Evolutionary conservation across 2,888 invertebrate genomes (phyloP).

Genomic region (Timandra comae): DNA sequence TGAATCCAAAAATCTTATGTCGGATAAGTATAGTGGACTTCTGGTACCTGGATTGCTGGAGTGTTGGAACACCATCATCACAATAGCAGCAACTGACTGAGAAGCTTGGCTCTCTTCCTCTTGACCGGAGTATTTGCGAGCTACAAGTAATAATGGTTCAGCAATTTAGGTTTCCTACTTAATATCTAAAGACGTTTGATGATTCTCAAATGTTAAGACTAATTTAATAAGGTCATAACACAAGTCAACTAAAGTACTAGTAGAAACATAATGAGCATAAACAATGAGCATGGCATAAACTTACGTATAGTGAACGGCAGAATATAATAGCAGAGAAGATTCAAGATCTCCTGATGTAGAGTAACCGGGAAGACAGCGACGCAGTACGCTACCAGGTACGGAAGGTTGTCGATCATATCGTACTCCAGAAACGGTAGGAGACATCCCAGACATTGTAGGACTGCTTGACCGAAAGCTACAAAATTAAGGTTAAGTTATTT

Average conservation of each 20-base stretch:
- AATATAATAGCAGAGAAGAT: constrained; percentile 95
- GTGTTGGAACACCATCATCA: constrained; percentile 98
- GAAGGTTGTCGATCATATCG: constrained; percentile 96
- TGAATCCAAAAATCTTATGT: background rate
- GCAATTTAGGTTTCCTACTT: constrained; percentile 1
- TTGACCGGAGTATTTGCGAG: constrained; percentile 82
- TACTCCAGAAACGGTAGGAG: constrained; percentile 97
- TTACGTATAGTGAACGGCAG: constrained; percentile 96
- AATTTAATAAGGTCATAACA: background rate
- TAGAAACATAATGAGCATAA: background rate
- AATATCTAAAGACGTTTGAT: no score
- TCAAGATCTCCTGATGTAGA: constrained; percentile 95
- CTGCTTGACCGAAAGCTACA: constrained; percentile 93
- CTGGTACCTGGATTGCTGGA: constrained; percentile 93
- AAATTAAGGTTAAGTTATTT: no score
- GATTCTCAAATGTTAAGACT: background rate
- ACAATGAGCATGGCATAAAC: constrained; percentile 35
- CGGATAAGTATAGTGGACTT: background rate
- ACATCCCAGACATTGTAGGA: constrained; percentile 95
- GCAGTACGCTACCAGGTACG: constrained; percentile 95
- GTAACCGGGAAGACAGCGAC: constrained; percentile 93
- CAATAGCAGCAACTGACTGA: constrained; percentile 92
- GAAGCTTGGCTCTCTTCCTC: constrained; percentile 87
- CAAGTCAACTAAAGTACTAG: background rate
- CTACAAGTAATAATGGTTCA: no score